Percentiles rank a stretch among this genome's conserved stretches.
These are phyloP conservation scores for Drosophila littoralis DNA, from an alignment of 1,140 invertebrate genomes.

Conservation along the genomic window DNA sequence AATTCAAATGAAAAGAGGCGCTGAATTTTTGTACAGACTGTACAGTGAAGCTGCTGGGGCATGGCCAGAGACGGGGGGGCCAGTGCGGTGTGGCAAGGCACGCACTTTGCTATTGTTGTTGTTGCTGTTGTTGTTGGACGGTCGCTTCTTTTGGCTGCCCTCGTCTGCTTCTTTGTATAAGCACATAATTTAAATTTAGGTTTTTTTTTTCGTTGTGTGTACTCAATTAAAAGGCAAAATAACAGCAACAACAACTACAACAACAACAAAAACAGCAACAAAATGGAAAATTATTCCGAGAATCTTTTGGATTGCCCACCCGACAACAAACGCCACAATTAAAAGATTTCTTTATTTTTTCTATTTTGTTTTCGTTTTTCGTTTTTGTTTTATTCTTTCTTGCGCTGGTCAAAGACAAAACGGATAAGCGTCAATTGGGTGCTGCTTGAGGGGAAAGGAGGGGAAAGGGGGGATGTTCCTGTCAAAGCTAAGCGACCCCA, in stretches of 20 bases:
- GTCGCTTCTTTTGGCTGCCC: conserved; percentile 29
- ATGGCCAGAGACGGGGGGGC: not conserved
- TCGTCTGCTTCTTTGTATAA: conserved; percentile 37
- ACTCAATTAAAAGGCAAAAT: conserved; percentile 79
- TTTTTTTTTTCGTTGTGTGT: conserved; percentile 60
- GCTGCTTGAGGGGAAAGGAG: no score
- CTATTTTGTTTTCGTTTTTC: conserved; percentile 5
- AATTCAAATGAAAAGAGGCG: conserved; percentile 70
- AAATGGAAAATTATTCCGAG: conserved; percentile 80
- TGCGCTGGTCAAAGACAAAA: conserved; percentile 22
- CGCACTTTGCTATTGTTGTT: conserved; percentile 51
- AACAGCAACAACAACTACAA: conserved; percentile 48
- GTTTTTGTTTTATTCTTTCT: conserved; percentile 27
- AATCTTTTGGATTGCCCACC: conserved; percentile 61
- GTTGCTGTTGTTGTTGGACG: not conserved
- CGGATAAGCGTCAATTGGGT: conserved; percentile 13
- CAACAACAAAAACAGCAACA: conserved; percentile 35
- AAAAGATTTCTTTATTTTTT: conserved; percentile 53
- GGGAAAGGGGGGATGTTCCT: not conserved
- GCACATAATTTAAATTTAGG: conserved; percentile 78
- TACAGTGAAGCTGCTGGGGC: conserved; percentile 7
- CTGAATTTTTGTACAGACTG: conserved; percentile 20
- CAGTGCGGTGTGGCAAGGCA: not conserved
- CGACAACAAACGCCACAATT: conserved; percentile 66
- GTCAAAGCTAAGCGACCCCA: conserved; percentile 31